Conservation (phyloP, 2,888 invertebrate genomes). For the Dysmachus trigonus region DNA sequence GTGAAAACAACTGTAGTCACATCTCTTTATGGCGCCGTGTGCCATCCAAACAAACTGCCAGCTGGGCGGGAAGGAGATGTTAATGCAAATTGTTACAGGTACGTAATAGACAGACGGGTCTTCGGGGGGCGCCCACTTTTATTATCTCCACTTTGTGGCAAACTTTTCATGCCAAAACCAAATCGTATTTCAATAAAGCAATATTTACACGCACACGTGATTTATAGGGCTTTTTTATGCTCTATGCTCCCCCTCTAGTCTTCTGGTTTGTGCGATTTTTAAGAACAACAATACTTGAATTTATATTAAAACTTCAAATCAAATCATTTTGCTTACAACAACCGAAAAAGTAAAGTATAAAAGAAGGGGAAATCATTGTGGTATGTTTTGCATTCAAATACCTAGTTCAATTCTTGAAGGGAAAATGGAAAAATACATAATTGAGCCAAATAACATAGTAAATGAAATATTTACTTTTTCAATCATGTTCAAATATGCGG, state of each 20-base stretch:
- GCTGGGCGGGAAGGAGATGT: constrained; percentile 32
- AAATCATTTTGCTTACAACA: not conserved
- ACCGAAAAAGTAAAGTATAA: not conserved
- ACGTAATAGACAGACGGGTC: constrained; percentile 25
- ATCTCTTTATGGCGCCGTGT: constrained; percentile 48
- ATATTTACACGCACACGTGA: not conserved
- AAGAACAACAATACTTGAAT: not conserved
- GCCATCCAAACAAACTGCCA: constrained; percentile 38
- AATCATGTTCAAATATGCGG: too few relatives aligned
- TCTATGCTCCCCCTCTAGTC: not conserved
- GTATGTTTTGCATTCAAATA: not conserved
- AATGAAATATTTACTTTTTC: too few relatives aligned
- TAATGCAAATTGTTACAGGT: constrained; percentile 50
- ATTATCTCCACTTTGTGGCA: constrained; percentile 20
- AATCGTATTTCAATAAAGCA: constrained; percentile 36
- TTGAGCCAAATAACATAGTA: too few relatives aligned
- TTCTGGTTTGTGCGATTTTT: not conserved
- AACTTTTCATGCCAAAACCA: not conserved
- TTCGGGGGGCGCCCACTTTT: constrained; percentile 19
- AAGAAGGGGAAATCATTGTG: not conserved
- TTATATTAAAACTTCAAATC: not conserved
- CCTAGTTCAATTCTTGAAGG: too few relatives aligned
- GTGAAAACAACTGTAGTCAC: constrained; percentile 57
- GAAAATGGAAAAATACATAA: too few relatives aligned
- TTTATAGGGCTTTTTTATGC: not conserved